These are phyloP conservation scores for Pristionchus maxplancki DNA, from an alignment of 2,888 invertebrate genomes.

Conservation along the genomic window DNA sequence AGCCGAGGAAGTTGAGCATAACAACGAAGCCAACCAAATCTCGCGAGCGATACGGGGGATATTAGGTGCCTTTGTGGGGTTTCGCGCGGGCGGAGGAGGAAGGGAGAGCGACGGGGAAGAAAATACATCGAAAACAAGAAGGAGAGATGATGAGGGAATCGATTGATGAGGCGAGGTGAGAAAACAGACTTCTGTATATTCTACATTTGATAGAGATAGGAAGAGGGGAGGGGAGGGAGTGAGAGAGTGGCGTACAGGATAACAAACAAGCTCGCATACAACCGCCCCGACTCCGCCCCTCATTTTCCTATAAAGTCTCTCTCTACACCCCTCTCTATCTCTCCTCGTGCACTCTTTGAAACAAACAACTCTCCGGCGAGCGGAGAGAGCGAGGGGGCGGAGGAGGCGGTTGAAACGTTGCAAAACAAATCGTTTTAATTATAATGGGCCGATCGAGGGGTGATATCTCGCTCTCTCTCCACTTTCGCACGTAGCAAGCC, in stretches of 20 bases:
- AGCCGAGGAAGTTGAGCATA: neutral
- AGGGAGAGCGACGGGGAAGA: neutral
- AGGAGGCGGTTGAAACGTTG: neutral
- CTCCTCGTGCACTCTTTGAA: neutral
- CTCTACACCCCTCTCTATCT: neutral
- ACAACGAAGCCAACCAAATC: neutral
- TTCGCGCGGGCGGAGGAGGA: neutral
- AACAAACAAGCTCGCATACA: conserved; percentile 18
- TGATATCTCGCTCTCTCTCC: neutral
- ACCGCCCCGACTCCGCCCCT: neutral
- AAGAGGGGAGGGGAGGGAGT: neutral
- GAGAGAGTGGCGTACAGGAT: neutral
- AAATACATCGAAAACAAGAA: neutral
- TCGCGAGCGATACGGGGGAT: neutral
- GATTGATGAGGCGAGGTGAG: neutral
- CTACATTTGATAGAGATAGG: conserved; percentile 14
- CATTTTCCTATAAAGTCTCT: conserved; percentile 25
- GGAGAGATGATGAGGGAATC: neutral
- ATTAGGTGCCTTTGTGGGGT: neutral
- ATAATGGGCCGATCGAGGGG: neutral
- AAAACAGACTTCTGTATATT: conserved; percentile 10
- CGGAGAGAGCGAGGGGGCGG: neutral
- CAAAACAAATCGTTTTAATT: conserved; percentile 8
- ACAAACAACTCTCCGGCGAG: conserved; percentile 22
- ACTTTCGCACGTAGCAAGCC: neutral